Evolutionary conservation across 2,797 vertebrate species (phyloP), one percentile per base, ranked within the genome.

Genomic region (Scleropages formosus): DNA sequence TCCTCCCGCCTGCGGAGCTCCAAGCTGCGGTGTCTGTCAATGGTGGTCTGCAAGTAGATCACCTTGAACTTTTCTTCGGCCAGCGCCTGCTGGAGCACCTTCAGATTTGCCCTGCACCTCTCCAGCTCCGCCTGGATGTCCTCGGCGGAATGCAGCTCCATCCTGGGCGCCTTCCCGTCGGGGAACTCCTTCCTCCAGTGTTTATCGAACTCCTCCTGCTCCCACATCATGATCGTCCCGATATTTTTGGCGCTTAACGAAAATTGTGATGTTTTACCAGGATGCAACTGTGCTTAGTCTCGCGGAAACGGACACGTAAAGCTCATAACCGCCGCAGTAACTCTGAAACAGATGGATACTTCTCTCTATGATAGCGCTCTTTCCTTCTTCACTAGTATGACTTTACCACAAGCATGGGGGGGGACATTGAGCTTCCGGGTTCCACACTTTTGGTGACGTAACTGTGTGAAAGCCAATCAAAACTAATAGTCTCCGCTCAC

Each of bases 1-100:
- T 51, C 73, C 12, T 66, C 78, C 66, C 79, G 82, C 47, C 78
- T 81, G 39, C 81, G 80, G 64, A 75, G 26, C 58, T 85, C 85
- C 75, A 15, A 80, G 53, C 61, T 51, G 84, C 79, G 90, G 72
- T 86, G 90, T 4, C 87, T 87, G 7, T 90, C 82, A 83, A 96
- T 75, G 77, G 92, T 93, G 79, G 93, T 91, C 92, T 96, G 90
- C 89, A 97, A 91, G 92, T 96, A 97, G 9, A 88, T 88, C 87
- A 95, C 93, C 91, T 96, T 98, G 88, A 98, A 96, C 78, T 93
- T 95, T 91, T 98, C 96, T 92, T 94, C 92, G 0, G 91, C 91
- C 82, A 97, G 87, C 72, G 91, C 91, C 80, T 93, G 94, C 91
- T 98, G 95, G 60, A 96, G 89, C 79, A 64, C 80, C 84, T 91